These are phyloP conservation scores for Mastomys coucha DNA, from an alignment of 2,113 vertebrate species.

Conservation along the genomic window DNA sequence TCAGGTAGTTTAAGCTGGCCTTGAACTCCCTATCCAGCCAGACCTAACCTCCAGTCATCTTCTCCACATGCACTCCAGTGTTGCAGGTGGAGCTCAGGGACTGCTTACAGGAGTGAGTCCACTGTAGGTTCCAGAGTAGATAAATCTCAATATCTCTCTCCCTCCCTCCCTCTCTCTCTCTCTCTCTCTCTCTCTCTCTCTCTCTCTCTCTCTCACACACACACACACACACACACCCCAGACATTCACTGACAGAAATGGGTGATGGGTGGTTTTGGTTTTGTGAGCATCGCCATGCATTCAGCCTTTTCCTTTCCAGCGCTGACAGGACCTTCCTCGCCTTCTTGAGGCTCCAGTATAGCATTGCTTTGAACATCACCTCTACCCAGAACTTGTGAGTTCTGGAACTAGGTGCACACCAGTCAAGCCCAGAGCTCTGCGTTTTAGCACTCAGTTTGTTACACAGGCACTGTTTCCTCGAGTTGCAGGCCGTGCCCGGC, in stretches of 20 bases:
- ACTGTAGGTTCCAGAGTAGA: not conserved
- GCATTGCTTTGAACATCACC: slow-evolving; percentile 22
- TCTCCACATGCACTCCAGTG: not conserved
- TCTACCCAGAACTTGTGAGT: slow-evolving; percentile 4
- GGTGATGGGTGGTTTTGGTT: not conserved
- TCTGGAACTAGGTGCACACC: not conserved
- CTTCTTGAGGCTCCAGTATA: not conserved
- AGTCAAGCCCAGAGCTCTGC: not conserved
- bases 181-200: too few species aligned
- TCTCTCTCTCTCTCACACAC: too few species aligned
- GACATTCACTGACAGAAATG: not conserved
- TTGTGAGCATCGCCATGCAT: not conserved
- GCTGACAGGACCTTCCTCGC: not conserved
- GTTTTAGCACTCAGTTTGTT: not conserved
- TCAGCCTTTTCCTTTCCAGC: not conserved
- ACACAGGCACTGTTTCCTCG: not conserved
- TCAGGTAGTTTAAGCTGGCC: not conserved
- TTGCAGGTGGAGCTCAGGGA: not conserved
- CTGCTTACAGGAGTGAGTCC: not conserved
- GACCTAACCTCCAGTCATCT: not conserved
- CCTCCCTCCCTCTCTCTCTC: too few species aligned
- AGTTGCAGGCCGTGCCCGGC: not conserved
- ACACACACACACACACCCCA: not conserved
- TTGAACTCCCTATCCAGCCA: not conserved
- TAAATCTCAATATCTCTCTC: too few species aligned